phyloP scores from a whole-genome alignment of 2,113 vertebrate genomes.

The Scopus umbretta region DNA sequence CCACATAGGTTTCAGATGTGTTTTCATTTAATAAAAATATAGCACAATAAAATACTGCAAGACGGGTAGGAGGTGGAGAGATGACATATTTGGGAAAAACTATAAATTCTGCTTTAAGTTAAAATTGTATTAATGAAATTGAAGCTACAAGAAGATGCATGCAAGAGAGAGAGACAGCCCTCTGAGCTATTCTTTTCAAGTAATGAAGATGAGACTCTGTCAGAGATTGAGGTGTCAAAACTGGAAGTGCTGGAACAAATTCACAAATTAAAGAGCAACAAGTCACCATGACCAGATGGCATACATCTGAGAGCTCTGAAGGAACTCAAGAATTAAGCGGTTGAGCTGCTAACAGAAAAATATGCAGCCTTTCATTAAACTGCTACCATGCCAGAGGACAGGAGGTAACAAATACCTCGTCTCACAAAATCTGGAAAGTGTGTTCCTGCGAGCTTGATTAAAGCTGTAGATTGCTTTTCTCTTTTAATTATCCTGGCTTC shows the following conservation, averaged over 20 bases:
- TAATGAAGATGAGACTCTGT: slow-evolving; percentile 65
- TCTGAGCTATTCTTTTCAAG: slow-evolving; percentile 65
- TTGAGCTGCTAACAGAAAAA: slow-evolving; percentile 65
- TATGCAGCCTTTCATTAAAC: slow-evolving; percentile 66
- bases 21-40: not conserved
- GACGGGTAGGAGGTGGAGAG: not conserved
- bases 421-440: slow-evolving; percentile 36
- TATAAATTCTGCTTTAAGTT: slow-evolving; percentile 6
- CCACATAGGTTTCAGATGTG: not conserved
- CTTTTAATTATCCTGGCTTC: slow-evolving; percentile 8
- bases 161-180: not conserved
- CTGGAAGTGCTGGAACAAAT: slow-evolving; percentile 70
- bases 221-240: slow-evolving; percentile 69
- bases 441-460: slow-evolving; percentile 21
- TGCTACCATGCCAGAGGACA: slow-evolving; percentile 39
- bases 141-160: not conserved
- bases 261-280: slow-evolving; percentile 72
- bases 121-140: slow-evolving; percentile 25
- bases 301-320: slow-evolving; percentile 68
- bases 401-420: slow-evolving; percentile 42
- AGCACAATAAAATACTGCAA: not conserved
- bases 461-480: slow-evolving; percentile 1
- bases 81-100: not conserved
- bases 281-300: slow-evolving; percentile 71
- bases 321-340: slow-evolving; percentile 60